Evolutionary conservation across 2,888 invertebrate genomes (phyloP).

Genomic region (Allolobophora icterica): DNA sequence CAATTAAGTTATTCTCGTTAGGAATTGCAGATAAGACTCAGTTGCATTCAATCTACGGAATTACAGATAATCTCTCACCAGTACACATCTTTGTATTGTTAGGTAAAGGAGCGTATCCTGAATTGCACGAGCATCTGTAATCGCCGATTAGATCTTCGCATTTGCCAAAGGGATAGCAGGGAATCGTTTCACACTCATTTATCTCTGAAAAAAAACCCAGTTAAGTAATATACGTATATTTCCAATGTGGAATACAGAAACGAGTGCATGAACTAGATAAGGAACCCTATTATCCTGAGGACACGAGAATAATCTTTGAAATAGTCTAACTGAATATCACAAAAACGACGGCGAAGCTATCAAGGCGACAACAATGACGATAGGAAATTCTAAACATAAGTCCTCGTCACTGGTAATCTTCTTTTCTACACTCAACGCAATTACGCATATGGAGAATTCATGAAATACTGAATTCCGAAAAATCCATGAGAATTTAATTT

Average conservation of each 20-base stretch:
- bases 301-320: background rate
- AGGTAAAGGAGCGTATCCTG: constrained; percentile 69
- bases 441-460: background rate
- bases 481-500: background rate
- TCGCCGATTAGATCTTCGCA: constrained; percentile 64
- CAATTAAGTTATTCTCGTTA: no score
- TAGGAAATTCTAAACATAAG: no score
- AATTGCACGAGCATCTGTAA: constrained; percentile 80
- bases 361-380: no score
- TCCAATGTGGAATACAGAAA: background rate
- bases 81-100: background rate
- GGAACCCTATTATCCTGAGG: background rate
- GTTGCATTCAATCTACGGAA: no score
- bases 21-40: no score
- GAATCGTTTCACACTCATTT: constrained; percentile 68
- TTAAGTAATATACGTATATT: background rate
- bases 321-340: background rate
- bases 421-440: background rate
- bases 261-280: background rate
- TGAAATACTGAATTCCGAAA: no score
- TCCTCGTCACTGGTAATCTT: no score
- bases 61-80: background rate
- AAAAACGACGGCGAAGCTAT: no score
- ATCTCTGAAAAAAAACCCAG: constrained; percentile 48
- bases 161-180: constrained; percentile 67